These are phyloP conservation scores for Cepphus grylle DNA, from an alignment of 2,113 vertebrate genomes.

Conservation along the genomic window DNA sequence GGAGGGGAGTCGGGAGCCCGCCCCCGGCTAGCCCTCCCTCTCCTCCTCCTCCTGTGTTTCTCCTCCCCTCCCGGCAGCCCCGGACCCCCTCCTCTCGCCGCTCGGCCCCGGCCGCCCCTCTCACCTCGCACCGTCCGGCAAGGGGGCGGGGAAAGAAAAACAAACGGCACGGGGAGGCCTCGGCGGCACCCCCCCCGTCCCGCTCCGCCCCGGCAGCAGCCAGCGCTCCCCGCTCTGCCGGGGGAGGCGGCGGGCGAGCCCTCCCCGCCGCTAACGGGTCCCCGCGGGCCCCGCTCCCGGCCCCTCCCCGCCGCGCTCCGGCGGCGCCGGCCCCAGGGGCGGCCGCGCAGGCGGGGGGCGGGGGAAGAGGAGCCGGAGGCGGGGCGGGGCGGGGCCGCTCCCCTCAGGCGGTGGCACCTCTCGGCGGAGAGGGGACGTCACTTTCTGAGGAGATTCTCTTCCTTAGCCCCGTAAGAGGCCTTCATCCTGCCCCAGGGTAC, in stretches of 20 bases:
- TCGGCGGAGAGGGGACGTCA: rapidly evolving
- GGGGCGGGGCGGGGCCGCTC: not conserved
- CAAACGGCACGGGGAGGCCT: not conserved
- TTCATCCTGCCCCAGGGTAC: rapidly evolving
- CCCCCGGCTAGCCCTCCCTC: not conserved
- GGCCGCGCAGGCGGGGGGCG: not conserved
- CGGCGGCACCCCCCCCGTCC: not conserved
- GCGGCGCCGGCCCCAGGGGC: not conserved
- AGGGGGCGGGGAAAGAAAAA: not conserved
- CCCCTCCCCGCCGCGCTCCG: not conserved
- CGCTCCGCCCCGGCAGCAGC: not conserved
- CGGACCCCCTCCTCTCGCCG: not conserved
- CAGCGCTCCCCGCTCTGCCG: not conserved
- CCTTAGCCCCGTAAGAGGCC: rapidly evolving
- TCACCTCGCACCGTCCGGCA: not conserved
- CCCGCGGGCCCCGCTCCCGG: not conserved
- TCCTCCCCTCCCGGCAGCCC: not conserved
- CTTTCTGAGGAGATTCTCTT: rapidly evolving
- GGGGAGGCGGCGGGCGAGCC: not conserved
- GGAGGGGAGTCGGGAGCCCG: not conserved
- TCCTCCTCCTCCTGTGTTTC: not conserved
- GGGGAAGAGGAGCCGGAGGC: not conserved
- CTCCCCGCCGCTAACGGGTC: not conserved
- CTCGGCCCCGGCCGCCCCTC: not conserved
- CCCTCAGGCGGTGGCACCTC: too few species aligned